Evolutionary conservation across 2,797 vertebrate genomes (phyloP), one percentile per base, ranked within the genome.

Genomic region (Sebastes matsubarae): DNA sequence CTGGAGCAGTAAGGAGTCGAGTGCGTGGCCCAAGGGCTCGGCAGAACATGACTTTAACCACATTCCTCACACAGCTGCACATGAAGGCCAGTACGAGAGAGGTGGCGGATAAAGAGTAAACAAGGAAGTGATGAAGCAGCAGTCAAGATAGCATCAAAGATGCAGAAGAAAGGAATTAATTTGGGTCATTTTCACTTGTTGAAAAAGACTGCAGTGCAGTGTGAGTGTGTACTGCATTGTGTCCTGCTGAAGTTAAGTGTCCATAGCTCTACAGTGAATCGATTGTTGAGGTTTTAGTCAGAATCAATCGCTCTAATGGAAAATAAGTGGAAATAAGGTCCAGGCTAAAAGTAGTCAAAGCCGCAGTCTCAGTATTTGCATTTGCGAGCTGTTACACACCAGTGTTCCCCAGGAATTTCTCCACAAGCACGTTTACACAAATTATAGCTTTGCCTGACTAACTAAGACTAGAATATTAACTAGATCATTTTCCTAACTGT

Each of bases 401-500:
- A 67, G 22, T 4, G 34, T n/a, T 22, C 68, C 61, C 6, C 24
- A 68, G 34, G 25, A 82, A 60, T 50, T 50, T 73, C 12, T 32
- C 32, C 66, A 27, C 10, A 25, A 34, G 22, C 57, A 14, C 29
- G 2, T 57, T 77, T n/a, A 22, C 27, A 77, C 9, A 42, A 42
- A 71, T 42, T 2, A 29, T 9, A 13, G 12, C 38, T 36, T 69
- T 16, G 27, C 7, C 38, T 61, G 16, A 63, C 10, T 46, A 34
- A 66, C 63, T 38, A 27, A 61, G 50, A 58, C 50, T 10, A 22
- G 13, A 61, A 71, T 38, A 77, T 82, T 68, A 61, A 81, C 46
- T 50, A 32, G 13, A 74, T 42, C 5, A 42, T 42, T 42, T 42
- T 42, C 1, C 36, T 14, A 42, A 42, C 38, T 42, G 0, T 42